These are phyloP conservation scores for Parauchenoglanis ngamensis DNA, from an alignment of 2,797 vertebrate species.

Conservation along the genomic window DNA sequence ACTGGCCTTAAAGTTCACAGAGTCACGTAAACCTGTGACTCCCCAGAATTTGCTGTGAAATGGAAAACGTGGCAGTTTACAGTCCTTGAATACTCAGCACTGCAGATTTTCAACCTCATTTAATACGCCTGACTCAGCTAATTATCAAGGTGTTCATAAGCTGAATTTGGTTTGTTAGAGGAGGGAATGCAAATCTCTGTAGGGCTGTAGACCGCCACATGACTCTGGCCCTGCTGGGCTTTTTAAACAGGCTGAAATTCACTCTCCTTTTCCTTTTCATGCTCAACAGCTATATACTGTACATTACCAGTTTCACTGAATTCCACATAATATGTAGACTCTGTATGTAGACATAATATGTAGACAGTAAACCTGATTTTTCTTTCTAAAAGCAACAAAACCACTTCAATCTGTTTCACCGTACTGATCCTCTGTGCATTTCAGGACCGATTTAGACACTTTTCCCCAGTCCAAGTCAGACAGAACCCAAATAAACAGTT, in stretches of 20 bases:
- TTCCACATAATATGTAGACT: background rate
- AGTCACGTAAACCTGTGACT: conserved; percentile 9
- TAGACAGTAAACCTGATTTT: background rate
- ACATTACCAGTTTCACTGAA: background rate
- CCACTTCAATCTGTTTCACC: background rate
- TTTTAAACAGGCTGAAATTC: background rate
- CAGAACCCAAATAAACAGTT: background rate
- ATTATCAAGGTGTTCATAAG: conserved; percentile 12
- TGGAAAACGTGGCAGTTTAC: background rate
- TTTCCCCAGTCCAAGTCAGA: background rate
- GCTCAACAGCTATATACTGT: background rate
- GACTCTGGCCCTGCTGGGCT: background rate
- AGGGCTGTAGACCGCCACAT: background rate
- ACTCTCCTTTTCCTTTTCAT: background rate
- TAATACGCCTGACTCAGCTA: background rate
- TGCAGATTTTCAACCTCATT: conserved; percentile 7
- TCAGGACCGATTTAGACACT: background rate
- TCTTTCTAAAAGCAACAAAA: background rate
- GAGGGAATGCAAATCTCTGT: background rate
- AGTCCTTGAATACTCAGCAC: background rate
- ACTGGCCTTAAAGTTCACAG: background rate
- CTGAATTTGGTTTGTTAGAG: background rate
- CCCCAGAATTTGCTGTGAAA: conserved; percentile 4
- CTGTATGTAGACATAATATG: too few species aligned
- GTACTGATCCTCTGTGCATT: background rate